Base-by-base conservation (phyloP, 2,797 vertebrate genomes). In the Betta splendens region DNA sequence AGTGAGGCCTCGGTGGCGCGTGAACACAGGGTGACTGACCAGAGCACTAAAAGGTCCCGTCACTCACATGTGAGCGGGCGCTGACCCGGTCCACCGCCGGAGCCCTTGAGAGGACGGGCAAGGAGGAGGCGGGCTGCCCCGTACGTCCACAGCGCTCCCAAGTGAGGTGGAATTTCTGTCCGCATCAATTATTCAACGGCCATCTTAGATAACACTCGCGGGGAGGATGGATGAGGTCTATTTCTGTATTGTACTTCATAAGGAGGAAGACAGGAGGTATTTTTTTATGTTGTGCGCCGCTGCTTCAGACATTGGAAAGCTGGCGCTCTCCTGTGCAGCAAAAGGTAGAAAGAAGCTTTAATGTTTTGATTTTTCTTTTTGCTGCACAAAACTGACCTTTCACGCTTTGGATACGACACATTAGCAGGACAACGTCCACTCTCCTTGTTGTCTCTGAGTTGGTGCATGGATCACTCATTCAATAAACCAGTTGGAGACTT, bases 191-290 rank as follows among this genome's bases (percentile, higher is more conserved):
- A 89, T 89, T 89, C 85, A 90, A 66, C 55, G 80, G 72, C 85
- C 81, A 78, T 89, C 88, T 90, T 80, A 87, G 85, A 90, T 89
- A 88, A 89, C 81, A 86, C 76, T 87, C 60, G 43, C 79, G 13
- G 85, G 75, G 57, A 84, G 79, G 85, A 90, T 87, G 84, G 84
- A 89, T 89, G 88, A 85, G 83, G 79, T 88, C 88, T 89, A 89
- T 88, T 90, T 88, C 86, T 87, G 88, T 88, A 87, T 72, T 52
- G 85, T 86, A 87, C 86, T 88, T 90, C 85, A 89, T 89, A 87
- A 87, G 69, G 72, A 85, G 64, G 79, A 83, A 86, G 84, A 86
- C 79, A 86, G 85, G 75, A 86, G 71, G 74, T 84, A 85, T 88
- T 90, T 88, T n/a, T 85, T 90, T 88, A 87, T 80, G 85, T 84